Percentiles rank a stretch among this genome's conserved stretches.
Conservation (phyloP, 2,797 vertebrate species). For the Danio albolineatus region DNA sequence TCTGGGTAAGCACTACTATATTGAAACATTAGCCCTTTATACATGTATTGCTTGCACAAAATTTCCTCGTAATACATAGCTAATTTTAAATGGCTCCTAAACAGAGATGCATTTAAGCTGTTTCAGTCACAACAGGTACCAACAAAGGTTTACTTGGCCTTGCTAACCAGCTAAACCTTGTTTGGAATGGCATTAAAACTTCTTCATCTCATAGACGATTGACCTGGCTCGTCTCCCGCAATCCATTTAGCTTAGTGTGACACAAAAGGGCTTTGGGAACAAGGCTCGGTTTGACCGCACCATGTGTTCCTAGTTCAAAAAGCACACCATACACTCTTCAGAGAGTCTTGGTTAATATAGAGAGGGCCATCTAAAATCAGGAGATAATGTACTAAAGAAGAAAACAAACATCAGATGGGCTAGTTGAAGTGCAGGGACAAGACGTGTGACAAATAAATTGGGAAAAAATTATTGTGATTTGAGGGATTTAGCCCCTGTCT, state of each 20-base stretch:
- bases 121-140: neutral
- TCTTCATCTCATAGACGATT: conserved; percentile 30
- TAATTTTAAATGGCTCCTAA: neutral
- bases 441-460: neutral
- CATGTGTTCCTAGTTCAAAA: conserved; percentile 32
- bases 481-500: neutral
- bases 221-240: conserved; percentile 15
- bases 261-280: conserved; percentile 15
- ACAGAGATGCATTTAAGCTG: neutral
- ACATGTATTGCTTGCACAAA: neutral
- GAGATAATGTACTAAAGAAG: conserved; percentile 37
- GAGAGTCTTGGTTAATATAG: conserved; percentile 17
- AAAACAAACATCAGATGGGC: conserved; percentile 30
- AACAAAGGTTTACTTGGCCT: neutral
- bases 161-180: neutral
- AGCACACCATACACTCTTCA: neutral
- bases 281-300: neutral
- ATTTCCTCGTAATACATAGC: neutral
- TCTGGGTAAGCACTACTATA: neutral
- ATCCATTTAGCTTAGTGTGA: conserved; percentile 35
- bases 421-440: conserved; percentile 1
- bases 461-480: neutral
- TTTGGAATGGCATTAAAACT: conserved; percentile 12
- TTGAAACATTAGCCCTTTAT: neutral
- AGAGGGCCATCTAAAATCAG: conserved; percentile 23